These are phyloP conservation scores for Gila robusta DNA, from an alignment of 2,797 vertebrate genomes.

Conservation along the genomic window DNA sequence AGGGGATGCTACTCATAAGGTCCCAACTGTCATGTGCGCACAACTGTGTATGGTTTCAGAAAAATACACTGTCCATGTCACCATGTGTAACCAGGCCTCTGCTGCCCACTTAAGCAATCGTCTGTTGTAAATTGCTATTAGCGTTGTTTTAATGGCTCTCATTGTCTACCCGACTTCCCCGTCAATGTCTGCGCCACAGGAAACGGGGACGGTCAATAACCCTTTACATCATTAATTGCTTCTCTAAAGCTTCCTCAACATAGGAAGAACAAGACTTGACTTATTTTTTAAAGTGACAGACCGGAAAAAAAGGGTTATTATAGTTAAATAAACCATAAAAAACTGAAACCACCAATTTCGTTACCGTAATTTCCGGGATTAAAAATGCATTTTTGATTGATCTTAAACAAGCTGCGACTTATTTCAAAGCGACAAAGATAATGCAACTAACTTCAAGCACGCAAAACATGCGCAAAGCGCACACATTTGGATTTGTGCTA, in stretches of 20 bases:
- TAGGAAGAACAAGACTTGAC: slow-evolving; percentile 64
- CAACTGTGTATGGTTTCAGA: slow-evolving; percentile 27
- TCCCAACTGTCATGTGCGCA: not conserved
- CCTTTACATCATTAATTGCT: slow-evolving; percentile 77
- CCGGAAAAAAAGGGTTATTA: not conserved
- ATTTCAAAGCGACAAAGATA: not conserved
- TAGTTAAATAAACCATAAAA: slow-evolving; percentile 36
- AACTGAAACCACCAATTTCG: not conserved
- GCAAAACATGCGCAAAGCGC: not conserved
- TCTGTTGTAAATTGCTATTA: slow-evolving; percentile 84
- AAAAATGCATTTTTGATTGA: not conserved
- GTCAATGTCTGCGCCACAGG: slow-evolving; percentile 81
- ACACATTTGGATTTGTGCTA: not conserved
- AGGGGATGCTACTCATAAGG: not conserved
- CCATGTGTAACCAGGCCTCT: slow-evolving; percentile 75
- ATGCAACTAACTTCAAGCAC: not conserved
- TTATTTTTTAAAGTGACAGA: slow-evolving; percentile 67
- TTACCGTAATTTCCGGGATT: not conserved
- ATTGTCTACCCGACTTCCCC: slow-evolving; percentile 79
- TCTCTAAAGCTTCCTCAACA: slow-evolving; percentile 71
- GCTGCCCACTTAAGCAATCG: slow-evolving; percentile 82
- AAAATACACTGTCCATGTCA: slow-evolving; percentile 64
- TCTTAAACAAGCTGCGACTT: not conserved
- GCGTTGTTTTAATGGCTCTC: slow-evolving; percentile 80
- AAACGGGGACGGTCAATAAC: slow-evolving; percentile 81